phyloP scores from a whole-genome alignment of 1,140 invertebrate genomes.

The Metopolophium dirhodum region DNA sequence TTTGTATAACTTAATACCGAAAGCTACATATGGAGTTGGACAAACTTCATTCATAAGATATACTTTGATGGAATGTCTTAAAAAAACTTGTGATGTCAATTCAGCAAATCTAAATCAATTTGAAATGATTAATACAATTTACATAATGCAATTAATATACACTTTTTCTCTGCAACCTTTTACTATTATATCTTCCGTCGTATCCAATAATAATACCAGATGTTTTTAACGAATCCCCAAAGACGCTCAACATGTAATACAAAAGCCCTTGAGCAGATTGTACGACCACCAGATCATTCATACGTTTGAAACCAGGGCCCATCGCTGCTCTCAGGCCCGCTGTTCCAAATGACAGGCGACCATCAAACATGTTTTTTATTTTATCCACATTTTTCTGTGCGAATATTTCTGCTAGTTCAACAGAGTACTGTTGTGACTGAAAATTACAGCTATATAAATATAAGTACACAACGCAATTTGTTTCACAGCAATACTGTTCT shows the following conservation, averaged over 20 bases:
- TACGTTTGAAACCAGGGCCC: constrained; percentile 88
- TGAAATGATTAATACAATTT: neutral
- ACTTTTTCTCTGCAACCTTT: constrained; percentile 68
- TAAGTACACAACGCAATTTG: neutral
- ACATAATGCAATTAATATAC: neutral
- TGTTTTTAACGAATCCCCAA: constrained; percentile 63
- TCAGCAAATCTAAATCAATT: constrained; percentile 81
- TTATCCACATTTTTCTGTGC: constrained; percentile 65
- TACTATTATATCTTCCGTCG: constrained; percentile 94
- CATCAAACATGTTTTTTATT: constrained; percentile 69
- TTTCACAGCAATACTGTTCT: neutral
- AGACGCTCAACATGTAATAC: constrained; percentile 74
- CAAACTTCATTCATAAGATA: constrained; percentile 82
- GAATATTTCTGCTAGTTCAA: constrained; percentile 67
- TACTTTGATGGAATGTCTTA: constrained; percentile 79
- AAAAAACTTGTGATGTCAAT: constrained; percentile 84
- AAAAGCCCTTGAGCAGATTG: constrained; percentile 94
- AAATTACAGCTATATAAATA: neutral
- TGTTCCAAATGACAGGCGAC: constrained; percentile 84
- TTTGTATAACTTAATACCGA: constrained; percentile 73
- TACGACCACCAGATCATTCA: constrained; percentile 98
- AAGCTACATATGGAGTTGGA: constrained; percentile 94
- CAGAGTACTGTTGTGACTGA: constrained; percentile 58
- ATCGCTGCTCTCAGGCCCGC: constrained; percentile 90
- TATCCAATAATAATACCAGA: constrained; percentile 90